phyloP scores from a whole-genome alignment of 2,888 invertebrate genomes.

The Meiosimyza decipiens region DNA sequence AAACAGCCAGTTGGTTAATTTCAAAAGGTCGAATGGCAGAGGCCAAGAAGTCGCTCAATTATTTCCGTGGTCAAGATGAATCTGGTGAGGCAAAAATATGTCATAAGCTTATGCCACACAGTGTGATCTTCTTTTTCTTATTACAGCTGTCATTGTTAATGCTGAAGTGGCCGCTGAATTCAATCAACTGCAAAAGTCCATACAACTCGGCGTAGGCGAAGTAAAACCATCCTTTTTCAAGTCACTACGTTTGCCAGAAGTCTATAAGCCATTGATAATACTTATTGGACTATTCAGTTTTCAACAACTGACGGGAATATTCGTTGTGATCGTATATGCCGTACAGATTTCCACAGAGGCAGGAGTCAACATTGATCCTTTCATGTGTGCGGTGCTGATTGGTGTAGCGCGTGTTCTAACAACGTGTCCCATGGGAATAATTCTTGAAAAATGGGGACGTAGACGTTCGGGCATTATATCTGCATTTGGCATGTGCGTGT shows the following conservation, averaged over 20 bases:
- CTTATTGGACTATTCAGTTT: slow-evolving; percentile 75
- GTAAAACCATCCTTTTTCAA: slow-evolving; percentile 53
- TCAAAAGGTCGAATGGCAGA: slow-evolving; percentile 71
- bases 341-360: slow-evolving; percentile 74
- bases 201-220: slow-evolving; percentile 52
- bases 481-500: slow-evolving; percentile 72
- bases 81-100: slow-evolving; percentile 48
- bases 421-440: slow-evolving; percentile 73
- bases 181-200: slow-evolving; percentile 55
- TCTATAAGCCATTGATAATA: slow-evolving; percentile 64
- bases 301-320: slow-evolving; percentile 78
- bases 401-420: slow-evolving; percentile 74
- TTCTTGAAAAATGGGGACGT: slow-evolving; percentile 73
- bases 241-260: slow-evolving; percentile 59
- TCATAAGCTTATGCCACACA: too few relatives aligned
- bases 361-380: slow-evolving; percentile 73
- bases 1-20: slow-evolving; percentile 78
- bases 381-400: slow-evolving; percentile 74
- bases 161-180: slow-evolving; percentile 59
- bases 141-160: slow-evolving; percentile 55
- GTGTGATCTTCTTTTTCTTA: background rate
- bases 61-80: slow-evolving; percentile 71
- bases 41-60: slow-evolving; percentile 72
- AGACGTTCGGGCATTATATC: slow-evolving; percentile 75
- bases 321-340: slow-evolving; percentile 79